Evolutionary conservation across 1,140 invertebrate species (phyloP), one percentile per base, ranked within the genome.

Genomic region (Neodiprion fabricii): DNA sequence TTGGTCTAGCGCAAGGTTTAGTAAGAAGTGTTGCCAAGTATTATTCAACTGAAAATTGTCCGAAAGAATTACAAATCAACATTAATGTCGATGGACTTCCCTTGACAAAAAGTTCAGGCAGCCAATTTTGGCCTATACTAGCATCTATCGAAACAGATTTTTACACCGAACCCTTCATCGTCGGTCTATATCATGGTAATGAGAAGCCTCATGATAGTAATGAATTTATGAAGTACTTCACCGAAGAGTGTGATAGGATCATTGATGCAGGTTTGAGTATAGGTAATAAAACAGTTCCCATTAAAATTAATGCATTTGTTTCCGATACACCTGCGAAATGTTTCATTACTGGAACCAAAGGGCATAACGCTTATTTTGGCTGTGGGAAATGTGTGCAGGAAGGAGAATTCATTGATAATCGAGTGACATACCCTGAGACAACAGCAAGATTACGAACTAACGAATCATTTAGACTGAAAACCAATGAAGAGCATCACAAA

Each of bases 41-140:
- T 67, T 78, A 68, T 70, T n/a, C 28, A 40, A 40, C 28, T 40
- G 28, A 72, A 49, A 23, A 49, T 66, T 17, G 28, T 72, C 48
- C 72, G 28, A 48, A 73, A 3, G 53, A 11, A 48, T 21, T 74
- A 9, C n/a, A 61, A 67, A 23, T 78, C 9, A 9, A 75, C 40
- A n/a, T 77, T 23, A 71, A 71, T 73, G 68, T 65, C 14, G 78
- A 78, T 74, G 78, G 78, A 21, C 21, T 79, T 49, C 70, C 76
- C 23, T 17, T 80, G 48, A 53, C 69, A n/a, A 77, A 79, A 61
- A 70, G 69, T 28, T 61, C 53, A 12, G 53, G 53, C 11, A 78
- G 74, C 74, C 71, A 75, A 50, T 74, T 80, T 72, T 80, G 73
- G 76, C 76, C 78, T 9, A 73, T 80, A 21, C 66, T 80, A 70